Percentiles rank a stretch among this genome's conserved stretches.
phyloP scores from a whole-genome alignment of 2,888 invertebrate genomes.

The Tipula vernalis region DNA sequence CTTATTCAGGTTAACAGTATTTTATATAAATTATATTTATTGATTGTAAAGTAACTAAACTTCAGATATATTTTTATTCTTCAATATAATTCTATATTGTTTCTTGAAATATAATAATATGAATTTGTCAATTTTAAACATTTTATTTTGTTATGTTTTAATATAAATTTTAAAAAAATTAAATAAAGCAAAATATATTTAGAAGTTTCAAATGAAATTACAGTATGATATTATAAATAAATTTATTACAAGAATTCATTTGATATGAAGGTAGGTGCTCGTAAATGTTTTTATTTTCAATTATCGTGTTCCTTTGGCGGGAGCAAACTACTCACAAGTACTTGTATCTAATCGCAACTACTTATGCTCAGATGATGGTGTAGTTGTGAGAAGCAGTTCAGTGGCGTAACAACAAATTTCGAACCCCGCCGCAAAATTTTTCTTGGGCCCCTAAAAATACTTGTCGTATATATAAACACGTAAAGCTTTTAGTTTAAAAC shows the following conservation, averaged over 20 bases:
- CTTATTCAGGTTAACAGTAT: neutral
- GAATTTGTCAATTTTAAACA: neutral
- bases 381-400: no score
- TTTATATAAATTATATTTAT: neutral
- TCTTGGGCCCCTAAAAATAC: no score
- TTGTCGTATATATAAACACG: no score
- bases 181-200: neutral
- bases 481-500: no score
- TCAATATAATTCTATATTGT: neutral
- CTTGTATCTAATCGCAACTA: no score
- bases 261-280: no score
- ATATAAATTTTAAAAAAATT: neutral
- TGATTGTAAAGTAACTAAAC: neutral
- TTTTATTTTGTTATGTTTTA: neutral
- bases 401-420: no score
- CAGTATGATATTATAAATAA: neutral
- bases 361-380: no score
- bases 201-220: neutral
- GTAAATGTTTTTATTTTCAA: neutral
- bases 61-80: neutral
- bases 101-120: neutral
- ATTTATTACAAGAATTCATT: no score
- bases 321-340: no score
- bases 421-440: no score
- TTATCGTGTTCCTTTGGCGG: no score